Evolutionary conservation across 2,888 invertebrate species (phyloP), one percentile per base, ranked within the genome.

Genomic region (Andrena camellia): DNA sequence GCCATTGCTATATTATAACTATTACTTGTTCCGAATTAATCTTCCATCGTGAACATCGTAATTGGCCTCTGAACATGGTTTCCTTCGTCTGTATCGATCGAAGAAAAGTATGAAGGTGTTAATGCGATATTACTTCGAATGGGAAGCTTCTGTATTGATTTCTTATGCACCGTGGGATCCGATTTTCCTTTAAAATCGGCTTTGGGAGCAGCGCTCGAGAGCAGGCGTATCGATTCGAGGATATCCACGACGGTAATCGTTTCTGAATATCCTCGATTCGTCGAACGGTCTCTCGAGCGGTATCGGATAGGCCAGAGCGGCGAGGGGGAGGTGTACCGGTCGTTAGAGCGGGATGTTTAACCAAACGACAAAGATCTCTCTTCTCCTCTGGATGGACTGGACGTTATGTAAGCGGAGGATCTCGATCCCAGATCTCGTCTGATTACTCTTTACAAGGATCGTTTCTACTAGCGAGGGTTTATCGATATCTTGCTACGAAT

Each of bases 381-480:
- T 62, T 72, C 73, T 52, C 59, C 71, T 60, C 66, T 73, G 75
- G 75, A 73, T 67, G 74, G 72, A 67, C 71, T 79, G 81, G 87
- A 82, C 85, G 89, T 91, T 91, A 90, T 90, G 91, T 90, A 90
- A 90, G 88, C 85, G 82, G 57, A 78, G 84, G 86, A 91, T 90
- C 88, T 82, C 87, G 89, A 90, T 91, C 88, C 86, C 78, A 88
- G 91, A 91, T 91, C 90, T 88, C 87, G 89, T 89, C 87, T 87
- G 91, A 92, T 91, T 89, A 89, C 89, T 88, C 89, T 91, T 91
- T 91, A 91, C 91, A 91, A 91, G 90, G 86, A 86, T 90, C 90
- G 90, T 89, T 90, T 87, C 88, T 83, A 77, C 84, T 81, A 81
- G 80, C 81, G 82, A 84, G 87, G 31, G 81, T 91, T 89, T 90